phyloP scores from a whole-genome alignment of 37 sponge, comb jelly and placozoan genomes.

The Petrosia ficiformis region DNA sequence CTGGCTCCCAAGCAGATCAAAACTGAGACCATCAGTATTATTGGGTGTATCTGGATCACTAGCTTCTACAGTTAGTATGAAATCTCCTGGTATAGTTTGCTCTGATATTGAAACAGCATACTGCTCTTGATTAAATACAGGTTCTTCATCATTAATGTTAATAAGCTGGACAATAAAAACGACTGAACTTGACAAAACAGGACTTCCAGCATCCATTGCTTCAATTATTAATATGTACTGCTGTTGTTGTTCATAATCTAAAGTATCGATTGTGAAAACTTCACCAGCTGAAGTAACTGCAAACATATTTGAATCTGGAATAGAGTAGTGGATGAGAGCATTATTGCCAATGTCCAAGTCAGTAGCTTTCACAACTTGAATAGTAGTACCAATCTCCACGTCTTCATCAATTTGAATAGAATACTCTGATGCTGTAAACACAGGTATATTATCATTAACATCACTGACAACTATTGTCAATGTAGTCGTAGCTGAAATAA shows the following conservation, averaged over 20 bases:
- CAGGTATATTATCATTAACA: constrained; percentile 37
- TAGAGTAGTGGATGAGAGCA: constrained; percentile 5
- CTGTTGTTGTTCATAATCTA: constrained; percentile 34
- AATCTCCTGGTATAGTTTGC: constrained; percentile 1
- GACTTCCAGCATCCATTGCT: constrained; percentile 12
- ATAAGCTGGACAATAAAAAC: constrained; percentile 14
- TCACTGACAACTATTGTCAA: constrained; percentile 23
- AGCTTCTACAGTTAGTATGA: constrained; percentile 30
- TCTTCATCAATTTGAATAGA: constrained; percentile 24
- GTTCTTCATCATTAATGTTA: constrained; percentile 48
- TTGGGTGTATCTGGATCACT: constrained; percentile 34
- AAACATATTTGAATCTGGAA: constrained; percentile 22
- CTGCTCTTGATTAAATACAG: not conserved
- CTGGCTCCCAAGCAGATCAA: not conserved
- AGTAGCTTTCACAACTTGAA: constrained; percentile 7
- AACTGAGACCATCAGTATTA: constrained; percentile 20
- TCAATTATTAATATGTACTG: constrained; percentile 16
- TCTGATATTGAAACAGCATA: constrained; percentile 52
- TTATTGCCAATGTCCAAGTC: constrained; percentile 28
- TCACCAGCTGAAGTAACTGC: constrained; percentile 44
- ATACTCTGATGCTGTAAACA: not conserved
- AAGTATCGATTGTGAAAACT: constrained; percentile 5
- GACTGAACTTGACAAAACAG: constrained; percentile 22
- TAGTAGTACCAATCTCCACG: not conserved
- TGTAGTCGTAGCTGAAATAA: constrained; percentile 12